These are phyloP conservation scores for Ataeniobius toweri DNA, from an alignment of 2,797 vertebrate species.

Conservation along the genomic window DNA sequence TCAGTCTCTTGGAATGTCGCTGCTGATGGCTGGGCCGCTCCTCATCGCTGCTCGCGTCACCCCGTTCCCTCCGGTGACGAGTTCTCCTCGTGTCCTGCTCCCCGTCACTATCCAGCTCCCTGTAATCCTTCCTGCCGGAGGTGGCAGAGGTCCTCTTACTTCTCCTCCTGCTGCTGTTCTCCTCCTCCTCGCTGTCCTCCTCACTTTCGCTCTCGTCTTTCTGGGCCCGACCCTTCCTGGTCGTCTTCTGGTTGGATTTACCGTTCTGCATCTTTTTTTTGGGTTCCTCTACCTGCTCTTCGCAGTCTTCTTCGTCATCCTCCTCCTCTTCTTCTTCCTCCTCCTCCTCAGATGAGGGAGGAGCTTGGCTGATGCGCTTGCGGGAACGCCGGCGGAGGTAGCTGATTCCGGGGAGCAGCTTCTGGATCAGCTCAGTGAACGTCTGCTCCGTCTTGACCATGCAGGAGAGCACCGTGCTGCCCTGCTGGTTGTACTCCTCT, in stretches of 20 bases:
- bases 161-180: conserved; percentile 76
- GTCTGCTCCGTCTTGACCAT: conserved; percentile 92
- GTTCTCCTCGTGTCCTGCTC: conserved; percentile 82
- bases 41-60: conserved; percentile 67
- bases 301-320: conserved; percentile 7
- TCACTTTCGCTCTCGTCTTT: conserved; percentile 54
- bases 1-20: conserved; percentile 85
- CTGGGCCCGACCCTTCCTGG: conserved; percentile 20
- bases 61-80: conserved; percentile 57
- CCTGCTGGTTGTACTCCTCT: conserved; percentile 91
- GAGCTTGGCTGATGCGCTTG: conserved; percentile 67
- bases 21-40: conserved; percentile 64
- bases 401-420: conserved; percentile 88
- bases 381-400: conserved; percentile 84
- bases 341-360: conserved; percentile 57
- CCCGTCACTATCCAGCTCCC: conserved; percentile 86
- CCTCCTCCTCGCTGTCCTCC: conserved; percentile 43
- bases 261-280: conserved; percentile 74
- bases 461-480: conserved; percentile 89
- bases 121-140: conserved; percentile 74
- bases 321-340: conserved; percentile 51
- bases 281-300: conserved; percentile 67
- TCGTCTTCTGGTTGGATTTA: conserved; percentile 55
- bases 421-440: conserved; percentile 89
- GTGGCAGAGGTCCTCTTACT: conserved; percentile 72